A percentile compares a stretch with the other conserved stretches of the same genome.
Conservation (phyloP, 2,113 vertebrate genomes). For the Butorides virescens region DNA sequence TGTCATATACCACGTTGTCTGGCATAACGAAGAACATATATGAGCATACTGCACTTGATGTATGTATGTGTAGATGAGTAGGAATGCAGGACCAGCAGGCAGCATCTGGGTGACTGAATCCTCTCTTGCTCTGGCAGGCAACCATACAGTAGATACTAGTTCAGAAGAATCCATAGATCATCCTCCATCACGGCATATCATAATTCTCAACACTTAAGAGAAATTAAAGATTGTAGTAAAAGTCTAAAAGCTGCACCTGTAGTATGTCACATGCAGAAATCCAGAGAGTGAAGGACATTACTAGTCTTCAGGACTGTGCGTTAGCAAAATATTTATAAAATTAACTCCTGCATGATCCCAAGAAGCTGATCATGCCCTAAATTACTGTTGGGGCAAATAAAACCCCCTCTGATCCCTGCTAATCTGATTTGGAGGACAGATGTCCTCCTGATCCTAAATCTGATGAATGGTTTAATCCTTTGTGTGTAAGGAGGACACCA, state of each 20-base stretch:
- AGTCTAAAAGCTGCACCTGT: neutral
- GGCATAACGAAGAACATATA: neutral
- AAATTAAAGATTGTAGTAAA: neutral
- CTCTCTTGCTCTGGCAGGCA: neutral
- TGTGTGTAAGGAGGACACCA: conserved; percentile 5
- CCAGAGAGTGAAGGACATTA: neutral
- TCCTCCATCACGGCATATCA: neutral
- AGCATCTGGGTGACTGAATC: neutral
- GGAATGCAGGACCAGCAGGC: neutral
- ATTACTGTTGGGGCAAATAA: conserved; percentile 52
- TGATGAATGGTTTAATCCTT: conserved; percentile 55
- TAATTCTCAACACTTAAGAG: neutral
- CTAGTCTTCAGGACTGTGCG: neutral
- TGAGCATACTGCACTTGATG: neutral
- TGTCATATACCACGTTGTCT: neutral
- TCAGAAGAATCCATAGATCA: neutral
- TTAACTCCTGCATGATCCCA: conserved; percentile 35
- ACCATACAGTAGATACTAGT: neutral
- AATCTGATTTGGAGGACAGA: conserved; percentile 59
- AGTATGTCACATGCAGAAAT: neutral
- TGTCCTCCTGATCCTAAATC: conserved; percentile 43
- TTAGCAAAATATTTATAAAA: conserved; percentile 39
- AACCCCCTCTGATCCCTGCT: conserved; percentile 48
- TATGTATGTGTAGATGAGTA: rapidly evolving
- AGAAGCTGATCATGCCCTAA: conserved; percentile 48